Conservation (phyloP, 2,113 vertebrate genomes). For the Artemisiospiza belli region DNA sequence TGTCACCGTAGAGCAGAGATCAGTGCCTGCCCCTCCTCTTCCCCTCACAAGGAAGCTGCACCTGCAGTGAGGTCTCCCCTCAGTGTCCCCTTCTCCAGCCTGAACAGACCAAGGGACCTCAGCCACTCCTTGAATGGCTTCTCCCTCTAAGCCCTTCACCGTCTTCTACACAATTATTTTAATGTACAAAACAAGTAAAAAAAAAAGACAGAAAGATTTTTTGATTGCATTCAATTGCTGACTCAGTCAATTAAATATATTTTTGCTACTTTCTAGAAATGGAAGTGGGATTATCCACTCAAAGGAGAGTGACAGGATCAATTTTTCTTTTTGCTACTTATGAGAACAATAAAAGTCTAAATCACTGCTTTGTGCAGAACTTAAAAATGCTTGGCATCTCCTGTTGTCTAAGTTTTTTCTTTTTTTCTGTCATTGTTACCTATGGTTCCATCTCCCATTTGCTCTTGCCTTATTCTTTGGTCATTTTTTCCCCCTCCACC, state of each 20-base stretch:
- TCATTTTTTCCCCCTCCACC: not conserved
- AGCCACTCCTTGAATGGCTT: not conserved
- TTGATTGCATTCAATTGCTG: fast-evolving
- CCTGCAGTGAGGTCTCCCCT: not conserved
- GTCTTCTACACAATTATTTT: not conserved
- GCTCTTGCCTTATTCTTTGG: not conserved
- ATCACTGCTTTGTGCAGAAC: not conserved
- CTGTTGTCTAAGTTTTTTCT: not conserved
- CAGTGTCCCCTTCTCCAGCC: not conserved
- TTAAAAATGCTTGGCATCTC: not conserved
- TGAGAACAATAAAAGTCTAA: not conserved
- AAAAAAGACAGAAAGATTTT: not conserved
- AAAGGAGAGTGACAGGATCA: fast-evolving
- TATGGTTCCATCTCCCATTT: fast-evolving
- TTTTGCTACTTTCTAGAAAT: not conserved
- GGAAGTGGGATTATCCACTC: not conserved
- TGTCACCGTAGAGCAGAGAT: not conserved
- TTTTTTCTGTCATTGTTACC: not conserved
- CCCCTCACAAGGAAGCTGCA: not conserved
- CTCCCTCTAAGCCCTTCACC: not conserved
- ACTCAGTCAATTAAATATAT: not conserved
- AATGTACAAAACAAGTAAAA: not conserved
- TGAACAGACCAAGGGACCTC: not conserved
- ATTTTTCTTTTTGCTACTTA: not conserved
- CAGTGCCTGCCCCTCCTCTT: not conserved